These are phyloP conservation scores for Liodrosophila aerea DNA, from an alignment of 2,888 invertebrate species.

Conservation along the genomic window DNA sequence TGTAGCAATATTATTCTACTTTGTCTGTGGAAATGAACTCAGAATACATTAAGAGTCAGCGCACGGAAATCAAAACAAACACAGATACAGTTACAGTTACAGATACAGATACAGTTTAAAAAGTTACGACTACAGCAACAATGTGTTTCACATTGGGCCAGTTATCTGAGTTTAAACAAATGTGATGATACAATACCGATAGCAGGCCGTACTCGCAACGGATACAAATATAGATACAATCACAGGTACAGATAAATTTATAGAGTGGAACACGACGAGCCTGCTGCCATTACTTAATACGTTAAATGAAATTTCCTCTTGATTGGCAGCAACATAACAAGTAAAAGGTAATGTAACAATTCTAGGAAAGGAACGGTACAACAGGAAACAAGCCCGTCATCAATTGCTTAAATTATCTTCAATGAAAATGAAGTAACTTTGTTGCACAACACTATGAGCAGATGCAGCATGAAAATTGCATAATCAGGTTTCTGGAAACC, in stretches of 20 bases:
- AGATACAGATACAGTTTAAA: too few relatives aligned
- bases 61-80: constrained; percentile 31
- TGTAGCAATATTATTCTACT: not conserved
- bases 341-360: constrained; percentile 18
- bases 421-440: constrained; percentile 4
- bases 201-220: not conserved
- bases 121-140: too few relatives aligned
- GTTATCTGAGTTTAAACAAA: constrained; percentile 33
- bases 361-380: constrained; percentile 1
- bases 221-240: not conserved
- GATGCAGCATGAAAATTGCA: too few relatives aligned
- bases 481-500: too few relatives aligned
- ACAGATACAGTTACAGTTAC: constrained; percentile 15
- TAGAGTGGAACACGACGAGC: not conserved
- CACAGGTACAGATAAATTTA: not conserved
- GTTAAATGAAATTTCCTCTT: constrained; percentile 41
- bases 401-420: not conserved
- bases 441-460: too few relatives aligned
- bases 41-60: constrained; percentile 19
- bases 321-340: constrained; percentile 19
- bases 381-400: constrained; percentile 9
- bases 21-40: constrained; percentile 15
- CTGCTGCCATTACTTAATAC: constrained; percentile 18
- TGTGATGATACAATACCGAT: constrained; percentile 16
- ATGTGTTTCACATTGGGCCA: not conserved